phyloP scores from a whole-genome alignment of 2,113 vertebrate genomes.

The Pycnonotus jocosus region DNA sequence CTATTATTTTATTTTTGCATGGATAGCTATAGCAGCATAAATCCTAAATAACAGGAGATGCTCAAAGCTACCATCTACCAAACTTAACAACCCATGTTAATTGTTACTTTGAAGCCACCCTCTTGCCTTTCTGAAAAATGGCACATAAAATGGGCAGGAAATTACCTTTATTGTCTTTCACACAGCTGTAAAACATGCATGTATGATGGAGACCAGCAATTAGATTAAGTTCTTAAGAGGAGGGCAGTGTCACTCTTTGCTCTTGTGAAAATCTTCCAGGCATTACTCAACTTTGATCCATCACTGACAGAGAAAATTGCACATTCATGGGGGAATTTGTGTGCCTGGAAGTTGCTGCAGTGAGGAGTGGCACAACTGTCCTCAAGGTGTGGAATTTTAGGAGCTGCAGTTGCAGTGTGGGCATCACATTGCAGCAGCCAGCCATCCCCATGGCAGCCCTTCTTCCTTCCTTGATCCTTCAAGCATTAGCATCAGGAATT shows the following conservation, averaged over 20 bases:
- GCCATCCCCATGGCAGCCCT: rapidly evolving
- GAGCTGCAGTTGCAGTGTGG: background rate
- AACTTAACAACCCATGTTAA: background rate
- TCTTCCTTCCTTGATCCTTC: background rate
- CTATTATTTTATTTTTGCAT: constrained; percentile 3
- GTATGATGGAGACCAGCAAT: background rate
- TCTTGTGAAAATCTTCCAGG: background rate
- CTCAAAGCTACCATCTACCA: background rate
- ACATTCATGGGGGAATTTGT: rapidly evolving
- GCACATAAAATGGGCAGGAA: background rate
- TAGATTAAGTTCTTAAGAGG: background rate
- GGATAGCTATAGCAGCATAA: background rate
- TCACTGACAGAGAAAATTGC: background rate
- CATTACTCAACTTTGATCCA: background rate
- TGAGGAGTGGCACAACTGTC: background rate
- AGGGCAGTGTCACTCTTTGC: background rate
- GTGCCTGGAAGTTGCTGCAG: background rate
- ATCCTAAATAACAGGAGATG: background rate
- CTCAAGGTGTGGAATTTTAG: background rate
- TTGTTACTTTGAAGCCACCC: background rate
- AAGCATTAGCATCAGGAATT: background rate
- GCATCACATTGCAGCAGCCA: no score
- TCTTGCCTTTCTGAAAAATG: background rate
- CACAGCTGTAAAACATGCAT: background rate
- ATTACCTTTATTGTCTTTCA: background rate